Evolutionary conservation across 2,888 invertebrate genomes (phyloP).

Genomic region (Chymomyza fuscimana): DNA sequence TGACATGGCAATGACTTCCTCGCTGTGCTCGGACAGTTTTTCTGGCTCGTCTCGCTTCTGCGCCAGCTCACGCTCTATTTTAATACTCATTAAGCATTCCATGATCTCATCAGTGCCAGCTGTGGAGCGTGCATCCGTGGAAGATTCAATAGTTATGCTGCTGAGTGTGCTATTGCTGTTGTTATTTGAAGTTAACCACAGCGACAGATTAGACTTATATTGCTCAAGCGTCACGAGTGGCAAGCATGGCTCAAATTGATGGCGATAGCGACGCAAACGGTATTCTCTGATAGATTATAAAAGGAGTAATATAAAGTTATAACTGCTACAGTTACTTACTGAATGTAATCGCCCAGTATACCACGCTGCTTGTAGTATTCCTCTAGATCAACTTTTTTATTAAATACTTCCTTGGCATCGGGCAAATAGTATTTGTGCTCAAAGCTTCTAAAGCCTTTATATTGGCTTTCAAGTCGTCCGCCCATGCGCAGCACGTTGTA

Average conservation of each 20-base stretch:
- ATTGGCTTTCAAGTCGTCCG: slow-evolving; percentile 72
- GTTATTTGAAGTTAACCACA: slow-evolving; percentile 58
- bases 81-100: slow-evolving; percentile 40
- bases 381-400: slow-evolving; percentile 74
- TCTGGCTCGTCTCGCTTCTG: slow-evolving; percentile 36
- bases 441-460: slow-evolving; percentile 62
- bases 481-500: slow-evolving; percentile 75
- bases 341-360: slow-evolving; percentile 76
- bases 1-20: slow-evolving; percentile 75
- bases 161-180: slow-evolving; percentile 54
- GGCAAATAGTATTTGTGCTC: slow-evolving; percentile 76
- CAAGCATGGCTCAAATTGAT: slow-evolving; percentile 74
- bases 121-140: slow-evolving; percentile 46
- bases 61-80: slow-evolving; percentile 33
- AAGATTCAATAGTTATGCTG: slow-evolving; percentile 32
- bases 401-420: slow-evolving; percentile 68
- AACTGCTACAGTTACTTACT: slow-evolving; percentile 58
- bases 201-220: slow-evolving; percentile 66
- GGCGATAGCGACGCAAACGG: slow-evolving; percentile 77
- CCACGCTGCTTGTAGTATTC: slow-evolving; percentile 78
- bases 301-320: not conserved
- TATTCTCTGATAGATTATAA: slow-evolving; percentile 61
- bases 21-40: slow-evolving; percentile 59
- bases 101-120: slow-evolving; percentile 70
- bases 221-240: slow-evolving; percentile 72